These are phyloP conservation scores for Chelonia mydas DNA, from an alignment of 2,797 vertebrate genomes.

Conservation along the genomic window DNA sequence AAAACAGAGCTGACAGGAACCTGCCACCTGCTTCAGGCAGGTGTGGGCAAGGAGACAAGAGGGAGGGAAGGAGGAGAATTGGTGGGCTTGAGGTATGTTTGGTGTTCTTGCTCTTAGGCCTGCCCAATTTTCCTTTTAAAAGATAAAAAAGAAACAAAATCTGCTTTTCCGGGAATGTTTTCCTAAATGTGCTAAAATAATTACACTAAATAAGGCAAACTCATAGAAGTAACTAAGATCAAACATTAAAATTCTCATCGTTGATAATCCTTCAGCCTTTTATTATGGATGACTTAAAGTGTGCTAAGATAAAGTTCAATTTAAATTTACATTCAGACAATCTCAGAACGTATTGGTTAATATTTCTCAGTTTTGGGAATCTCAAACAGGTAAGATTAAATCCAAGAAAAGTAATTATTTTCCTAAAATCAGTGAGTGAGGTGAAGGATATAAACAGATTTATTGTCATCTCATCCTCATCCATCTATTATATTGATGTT, in stretches of 20 bases:
- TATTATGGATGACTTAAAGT: not conserved
- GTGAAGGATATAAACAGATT: not conserved
- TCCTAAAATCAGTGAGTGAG: not conserved
- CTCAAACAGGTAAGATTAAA: not conserved
- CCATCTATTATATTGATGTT: not conserved
- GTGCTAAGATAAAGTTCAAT: fast-evolving
- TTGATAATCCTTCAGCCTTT: not conserved
- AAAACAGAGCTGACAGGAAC: too few relatives aligned
- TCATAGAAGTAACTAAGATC: not conserved
- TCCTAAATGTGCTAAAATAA: not conserved
- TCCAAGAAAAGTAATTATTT: fast-evolving
- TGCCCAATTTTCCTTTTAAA: not conserved
- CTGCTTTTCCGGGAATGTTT: not conserved
- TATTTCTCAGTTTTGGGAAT: not conserved
- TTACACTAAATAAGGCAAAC: not conserved
- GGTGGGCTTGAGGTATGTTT: not conserved
- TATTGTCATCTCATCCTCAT: not conserved
- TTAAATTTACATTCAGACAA: not conserved
- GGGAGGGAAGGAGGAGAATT: not conserved
- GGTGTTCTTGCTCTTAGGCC: not conserved
- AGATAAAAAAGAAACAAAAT: not conserved
- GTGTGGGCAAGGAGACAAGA: not conserved
- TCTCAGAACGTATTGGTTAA: not conserved
- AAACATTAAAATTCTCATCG: not conserved
- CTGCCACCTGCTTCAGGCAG: not conserved